Evolutionary conservation across 1,140 invertebrate genomes (phyloP).

Genomic region (Brachystomella parvula): DNA sequence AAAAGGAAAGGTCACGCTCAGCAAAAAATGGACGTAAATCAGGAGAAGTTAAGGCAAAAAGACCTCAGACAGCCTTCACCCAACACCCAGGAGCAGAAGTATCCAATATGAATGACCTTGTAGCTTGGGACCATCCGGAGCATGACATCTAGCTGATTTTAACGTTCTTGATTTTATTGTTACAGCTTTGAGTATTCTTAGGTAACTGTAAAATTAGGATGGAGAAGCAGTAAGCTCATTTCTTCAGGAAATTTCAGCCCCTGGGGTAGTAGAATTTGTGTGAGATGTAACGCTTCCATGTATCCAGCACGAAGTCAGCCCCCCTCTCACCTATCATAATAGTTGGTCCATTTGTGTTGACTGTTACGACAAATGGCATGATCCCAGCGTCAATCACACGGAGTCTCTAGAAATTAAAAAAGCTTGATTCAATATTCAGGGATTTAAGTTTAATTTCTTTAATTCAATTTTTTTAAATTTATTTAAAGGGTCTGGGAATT

Average conservation of each 20-base stretch:
- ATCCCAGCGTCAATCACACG: conserved; percentile 45
- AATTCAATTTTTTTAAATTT: neutral
- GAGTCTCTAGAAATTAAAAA: conserved; percentile 34
- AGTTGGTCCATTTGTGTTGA: conserved; percentile 32
- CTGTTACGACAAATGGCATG: conserved; percentile 41
- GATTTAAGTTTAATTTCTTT: neutral
- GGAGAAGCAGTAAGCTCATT: neutral
- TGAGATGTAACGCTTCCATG: conserved; percentile 27
- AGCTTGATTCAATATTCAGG: conserved; percentile 38
- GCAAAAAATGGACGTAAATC: conserved; percentile 23
- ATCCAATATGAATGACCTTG: conserved; percentile 61
- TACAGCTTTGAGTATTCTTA: neutral
- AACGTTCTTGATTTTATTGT: neutral
- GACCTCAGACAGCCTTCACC: conserved; percentile 7
- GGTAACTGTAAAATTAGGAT: neutral
- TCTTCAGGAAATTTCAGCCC: too few species aligned
- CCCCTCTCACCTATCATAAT: conserved; percentile 35
- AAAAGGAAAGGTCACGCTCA: conserved; percentile 15
- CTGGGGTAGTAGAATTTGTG: neutral
- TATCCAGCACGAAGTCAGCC: conserved; percentile 34
- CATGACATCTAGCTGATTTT: conserved; percentile 32
- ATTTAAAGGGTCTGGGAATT: too few species aligned
- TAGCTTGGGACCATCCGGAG: conserved; percentile 53
- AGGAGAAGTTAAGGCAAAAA: conserved; percentile 14
- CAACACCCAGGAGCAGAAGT: conserved; percentile 46